Evolutionary conservation across 2,888 invertebrate species (phyloP), one percentile per base, ranked within the genome.

Genomic region (Phortica magna): DNA sequence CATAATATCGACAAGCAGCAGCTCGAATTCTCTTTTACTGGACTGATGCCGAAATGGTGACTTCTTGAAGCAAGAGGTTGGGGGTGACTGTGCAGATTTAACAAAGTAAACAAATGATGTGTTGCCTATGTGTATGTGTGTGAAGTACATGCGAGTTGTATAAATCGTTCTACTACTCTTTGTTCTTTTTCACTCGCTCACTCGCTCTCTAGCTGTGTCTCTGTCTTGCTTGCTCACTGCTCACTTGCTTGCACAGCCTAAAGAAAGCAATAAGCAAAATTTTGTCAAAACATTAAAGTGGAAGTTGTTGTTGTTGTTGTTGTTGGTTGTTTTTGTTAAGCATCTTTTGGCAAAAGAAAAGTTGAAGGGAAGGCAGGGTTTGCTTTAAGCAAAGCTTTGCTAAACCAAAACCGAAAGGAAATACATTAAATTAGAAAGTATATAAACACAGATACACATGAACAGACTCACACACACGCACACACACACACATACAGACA

Each of bases 401-500:
- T 48, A 48, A 48, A 48, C 48, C 48, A 48, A 48, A 9, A 48
- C 9, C 48, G 48, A 48, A 48, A 14, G 9, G 48, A 48, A 48
- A 48, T 48, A 48, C 48, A 48, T 14, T 48, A 48, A 48, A 48
- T 48, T 12, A 48, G 48, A 48, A 48, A 48, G 9, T 48, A 14
- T 48, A 48, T 48, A 48, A 48, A 48, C 48, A 9, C 48, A 48
- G 10, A 48, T 48, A 48, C 48, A 48, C 48, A 48, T 48, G 14
- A 48, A 48, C 48, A 48, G 9, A 2, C 43, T 42, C 10, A 57
- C 22, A 77, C 1, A 55, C 17, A 73, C 1, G 53, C 39, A 68
- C 65, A 71, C 72, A 67, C 78, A 43, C n/a, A 17, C 22, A 14
- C 59, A 43, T 17, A 75, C 67, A 74, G 55, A 74, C n/a, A n/a